A percentile compares a stretch with the other conserved stretches of the same genome.
phyloP scores from a whole-genome alignment of 2,113 vertebrate species.

The Protobothrops mucrosquamatus region DNA sequence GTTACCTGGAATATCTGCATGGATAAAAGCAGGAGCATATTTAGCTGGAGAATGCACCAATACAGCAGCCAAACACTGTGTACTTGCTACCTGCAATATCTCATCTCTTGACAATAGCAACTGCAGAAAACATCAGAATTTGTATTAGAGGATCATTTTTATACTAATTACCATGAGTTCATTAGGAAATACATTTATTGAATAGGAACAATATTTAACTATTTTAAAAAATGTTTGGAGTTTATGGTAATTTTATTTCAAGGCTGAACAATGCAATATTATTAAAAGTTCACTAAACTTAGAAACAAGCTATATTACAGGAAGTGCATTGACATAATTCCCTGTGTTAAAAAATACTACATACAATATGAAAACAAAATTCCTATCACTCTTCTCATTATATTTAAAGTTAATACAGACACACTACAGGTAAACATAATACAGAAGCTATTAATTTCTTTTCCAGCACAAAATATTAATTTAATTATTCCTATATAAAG shows the following conservation, averaged over 20 bases:
- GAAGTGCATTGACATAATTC: background rate
- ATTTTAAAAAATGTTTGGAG: background rate
- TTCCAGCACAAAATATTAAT: background rate
- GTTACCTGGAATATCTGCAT: slow-evolving; percentile 87
- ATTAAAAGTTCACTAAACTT: background rate
- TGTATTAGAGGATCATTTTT: slow-evolving; percentile 1
- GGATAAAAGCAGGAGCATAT: slow-evolving; percentile 82
- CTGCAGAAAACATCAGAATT: slow-evolving; percentile 67
- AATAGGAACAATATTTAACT: slow-evolving; percentile 4
- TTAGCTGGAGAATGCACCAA: slow-evolving; percentile 81
- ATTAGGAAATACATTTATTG: slow-evolving; percentile 16
- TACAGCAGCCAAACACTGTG: slow-evolving; percentile 82
- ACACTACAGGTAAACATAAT: background rate
- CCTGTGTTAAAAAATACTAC: background rate
- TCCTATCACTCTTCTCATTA: background rate
- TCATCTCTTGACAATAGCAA: slow-evolving; percentile 88
- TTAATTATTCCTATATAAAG: background rate
- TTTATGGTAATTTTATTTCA: background rate
- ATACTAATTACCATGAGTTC: background rate
- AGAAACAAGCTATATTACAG: background rate
- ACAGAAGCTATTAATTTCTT: background rate
- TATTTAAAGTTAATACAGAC: background rate
- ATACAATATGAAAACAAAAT: background rate
- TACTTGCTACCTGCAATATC: slow-evolving; percentile 81
- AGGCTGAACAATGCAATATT: slow-evolving; percentile 6